Percentiles rank a stretch among this genome's conserved stretches.
Conservation (phyloP, 2,888 invertebrate species). For the Agrilus mali region DNA sequence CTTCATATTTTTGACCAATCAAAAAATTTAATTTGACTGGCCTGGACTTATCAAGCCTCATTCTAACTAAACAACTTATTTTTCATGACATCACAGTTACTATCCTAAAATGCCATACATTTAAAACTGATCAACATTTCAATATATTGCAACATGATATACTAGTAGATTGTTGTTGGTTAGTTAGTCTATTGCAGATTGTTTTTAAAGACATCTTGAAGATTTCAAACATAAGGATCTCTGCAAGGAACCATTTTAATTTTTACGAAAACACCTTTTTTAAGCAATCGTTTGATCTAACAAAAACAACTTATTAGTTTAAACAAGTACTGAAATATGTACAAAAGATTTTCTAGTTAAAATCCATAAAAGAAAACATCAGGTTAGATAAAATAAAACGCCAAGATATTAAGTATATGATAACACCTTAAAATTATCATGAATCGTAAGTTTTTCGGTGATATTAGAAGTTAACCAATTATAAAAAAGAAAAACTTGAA, state of each 20-base stretch:
- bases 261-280: conserved; percentile 9
- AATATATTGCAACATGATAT: conserved; percentile 13
- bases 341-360: no score
- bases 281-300: conserved; percentile 11
- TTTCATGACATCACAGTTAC: conserved; percentile 29
- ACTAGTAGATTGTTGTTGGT: conserved; percentile 2
- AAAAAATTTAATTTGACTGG: neutral
- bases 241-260: conserved; percentile 10
- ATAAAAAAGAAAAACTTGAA: no score
- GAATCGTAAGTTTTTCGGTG: no score
- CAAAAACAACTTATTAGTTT: conserved; percentile 4
- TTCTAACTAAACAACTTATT: conserved; percentile 22
- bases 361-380: no score
- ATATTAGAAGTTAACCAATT: no score
- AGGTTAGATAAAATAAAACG: no score
- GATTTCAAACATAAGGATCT: conserved; percentile 12
- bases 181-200: conserved; percentile 1
- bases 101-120: conserved; percentile 25
- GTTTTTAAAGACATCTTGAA: conserved; percentile 7
- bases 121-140: conserved; percentile 23
- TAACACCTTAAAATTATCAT: no score
- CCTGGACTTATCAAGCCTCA: conserved; percentile 1
- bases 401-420: no score
- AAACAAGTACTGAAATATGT: no score
- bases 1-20: no score